Base-by-base conservation (phyloP, 2,888 invertebrate species). In the Schizaphis graminum region DNA sequence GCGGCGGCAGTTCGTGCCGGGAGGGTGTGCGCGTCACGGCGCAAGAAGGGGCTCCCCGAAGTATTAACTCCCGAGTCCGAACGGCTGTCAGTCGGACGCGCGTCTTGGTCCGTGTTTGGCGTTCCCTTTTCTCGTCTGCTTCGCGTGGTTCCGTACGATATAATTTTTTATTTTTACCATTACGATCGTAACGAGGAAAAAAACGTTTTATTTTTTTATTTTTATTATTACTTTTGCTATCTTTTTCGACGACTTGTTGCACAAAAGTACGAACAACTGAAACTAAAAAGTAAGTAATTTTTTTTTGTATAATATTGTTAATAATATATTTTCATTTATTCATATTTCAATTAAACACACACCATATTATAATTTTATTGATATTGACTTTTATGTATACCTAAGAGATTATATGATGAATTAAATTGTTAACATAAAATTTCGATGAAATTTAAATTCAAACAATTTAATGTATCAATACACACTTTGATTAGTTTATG, bases 11-110 rank as follows among this genome's bases (percentile, higher is more conserved):
- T 35, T n/a, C 35, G 16, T 35, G n/a, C 24, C 84, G 90, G 89
- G 85, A 90, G 85, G 92, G 92, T 92, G 67, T 56, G 93, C 89
- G 93, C 84, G 57, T 11, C 89, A 49, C 86, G 53, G 28, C 67
- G 53, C 88, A 35, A 93, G 92, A 56, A 89, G 92, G 92, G 88
- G 88, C 94, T 85, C 94, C 86, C 87, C 94, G 61, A 94, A 91
- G 91, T 57, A 94, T 86, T 90, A 91, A 86, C 94, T 91, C 90
- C 85, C 90, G 94, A 90, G 90, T 90, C 91, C 94, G 86, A 90
- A 44, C 93, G 35, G 93, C 44, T 67, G 94, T 94, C 91, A 94
- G 94, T 94, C 94, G 94, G 94, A 94, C 94, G 94, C 94, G 94
- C 94, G 94, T 91, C 91, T 94, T 94, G 94, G 93, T 94, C 85